These are phyloP conservation scores for Thalassoma bifasciatum DNA, from an alignment of 2,113 vertebrate species.

Conservation along the genomic window DNA sequence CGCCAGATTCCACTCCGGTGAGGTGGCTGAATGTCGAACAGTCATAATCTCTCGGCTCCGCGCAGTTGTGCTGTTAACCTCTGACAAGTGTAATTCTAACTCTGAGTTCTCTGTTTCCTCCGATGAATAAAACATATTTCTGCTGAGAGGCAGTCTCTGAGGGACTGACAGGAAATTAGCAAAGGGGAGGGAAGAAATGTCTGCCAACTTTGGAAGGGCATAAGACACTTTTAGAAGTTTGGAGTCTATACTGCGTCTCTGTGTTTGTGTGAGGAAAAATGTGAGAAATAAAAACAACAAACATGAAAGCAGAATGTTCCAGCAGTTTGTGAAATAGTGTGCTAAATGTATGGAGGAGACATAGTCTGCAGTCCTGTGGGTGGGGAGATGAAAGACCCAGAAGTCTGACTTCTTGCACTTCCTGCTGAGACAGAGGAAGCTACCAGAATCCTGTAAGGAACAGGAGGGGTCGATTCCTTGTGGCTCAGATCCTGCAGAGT, in stretches of 20 bases:
- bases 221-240: slow-evolving; percentile 24
- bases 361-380: slow-evolving; percentile 51
- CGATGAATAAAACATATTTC: slow-evolving; percentile 67
- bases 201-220: slow-evolving; percentile 7
- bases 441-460: slow-evolving; percentile 82
- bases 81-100: slow-evolving; percentile 71
- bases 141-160: slow-evolving; percentile 35
- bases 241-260: slow-evolving; percentile 9
- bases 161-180: slow-evolving; percentile 56
- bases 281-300: background rate
- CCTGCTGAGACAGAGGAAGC: slow-evolving; percentile 83
- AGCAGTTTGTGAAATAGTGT: background rate
- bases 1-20: slow-evolving; percentile 61
- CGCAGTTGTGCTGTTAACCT: slow-evolving; percentile 71
- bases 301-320: slow-evolving; percentile 23
- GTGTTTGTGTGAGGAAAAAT: slow-evolving; percentile 13
- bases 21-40: slow-evolving; percentile 63
- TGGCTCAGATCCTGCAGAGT: slow-evolving; percentile 60
- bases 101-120: slow-evolving; percentile 52
- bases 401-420: slow-evolving; percentile 77
- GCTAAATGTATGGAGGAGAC: slow-evolving; percentile 40
- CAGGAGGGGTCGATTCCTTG: slow-evolving; percentile 63
- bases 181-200: background rate
- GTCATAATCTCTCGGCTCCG: slow-evolving; percentile 66
- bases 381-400: slow-evolving; percentile 63